Evolutionary conservation across 2,888 invertebrate genomes (phyloP), one percentile per base, ranked within the genome.

Genomic region (Marasmarcha lunaedactyla): DNA sequence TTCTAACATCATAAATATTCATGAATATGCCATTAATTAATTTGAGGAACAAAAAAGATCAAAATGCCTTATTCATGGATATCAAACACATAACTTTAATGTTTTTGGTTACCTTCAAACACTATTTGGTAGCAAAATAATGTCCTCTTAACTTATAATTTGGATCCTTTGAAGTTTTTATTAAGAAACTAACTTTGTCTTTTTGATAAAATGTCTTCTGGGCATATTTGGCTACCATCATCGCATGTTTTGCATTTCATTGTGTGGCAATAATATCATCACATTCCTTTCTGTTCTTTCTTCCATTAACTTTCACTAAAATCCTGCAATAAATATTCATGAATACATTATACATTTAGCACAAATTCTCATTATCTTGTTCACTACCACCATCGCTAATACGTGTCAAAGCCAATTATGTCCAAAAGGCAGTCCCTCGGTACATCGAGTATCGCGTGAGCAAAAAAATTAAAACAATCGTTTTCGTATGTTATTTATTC

Each of bases 221-320:
- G 77, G 71, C 67, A 52, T 63, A 73, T 77, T 76, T 66, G 64
- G 77, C 81, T 81, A 76, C 81, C 77, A 65, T 41, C 13, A 35
- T 34, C 40, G 73, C 71, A 72, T 70, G 71, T 47, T 20, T 20
- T 3, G 3, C 20, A 20, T 20, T 20, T 20, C 20, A 20, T n/a
- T n/a, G 20, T 20, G 20, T 20, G 20, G 4, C 20, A 5, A 7
- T 20, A 30, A 48, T 57, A 57, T 57, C 57, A 43, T 44, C 44
- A 37, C 25, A 44, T 48, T 46, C 46, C 42, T 38, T 42, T 47
- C 42, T 44, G 40, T 10, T 42, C 30, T 39, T 45, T 49, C 15
- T 45, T 27, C 14, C 12, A 20, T 36, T 20, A 5, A 15, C n/a
- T 11, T 11, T 36, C n/a, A 30, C 30, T n/a, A 9, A 25, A 2